Conservation (phyloP, 2,888 invertebrate species). For the Limenitis camilla region DNA sequence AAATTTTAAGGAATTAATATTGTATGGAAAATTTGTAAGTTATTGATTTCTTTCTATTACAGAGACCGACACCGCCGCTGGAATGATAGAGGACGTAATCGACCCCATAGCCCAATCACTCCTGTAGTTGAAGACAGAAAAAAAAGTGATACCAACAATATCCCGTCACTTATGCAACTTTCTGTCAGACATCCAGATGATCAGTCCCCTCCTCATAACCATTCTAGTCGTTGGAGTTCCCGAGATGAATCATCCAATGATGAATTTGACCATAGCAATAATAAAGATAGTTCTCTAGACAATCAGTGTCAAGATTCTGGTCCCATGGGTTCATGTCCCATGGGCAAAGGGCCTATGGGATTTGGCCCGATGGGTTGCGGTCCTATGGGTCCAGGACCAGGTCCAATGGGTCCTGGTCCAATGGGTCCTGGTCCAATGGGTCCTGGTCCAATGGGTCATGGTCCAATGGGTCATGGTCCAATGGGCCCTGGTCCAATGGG, state of each 20-base stretch:
- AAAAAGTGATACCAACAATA: conserved; percentile 39
- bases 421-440: conserved; percentile 33
- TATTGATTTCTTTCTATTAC: conserved; percentile 18
- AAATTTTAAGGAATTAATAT: not conserved
- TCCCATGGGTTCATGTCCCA: conserved; percentile 17
- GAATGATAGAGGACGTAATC: conserved; percentile 49
- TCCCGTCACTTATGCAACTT: conserved; percentile 58
- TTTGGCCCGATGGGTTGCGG: conserved; percentile 22
- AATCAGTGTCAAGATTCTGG: conserved; percentile 19
- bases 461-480: conserved; percentile 27
- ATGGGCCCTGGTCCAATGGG: conserved; percentile 28
- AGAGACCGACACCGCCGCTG: conserved; percentile 55
- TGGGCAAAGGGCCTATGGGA: conserved; percentile 24
- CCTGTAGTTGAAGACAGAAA: conserved; percentile 49
- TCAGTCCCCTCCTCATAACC: conserved; percentile 35
- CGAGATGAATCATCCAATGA: conserved; percentile 32
- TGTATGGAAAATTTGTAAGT: not conserved
- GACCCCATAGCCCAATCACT: conserved; percentile 46
- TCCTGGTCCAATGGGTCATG: conserved; percentile 22
- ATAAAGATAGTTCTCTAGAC: conserved; percentile 25
- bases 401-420: conserved; percentile 31
- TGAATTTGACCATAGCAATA: conserved; percentile 39
- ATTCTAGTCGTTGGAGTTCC: conserved; percentile 39
- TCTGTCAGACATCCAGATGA: conserved; percentile 48
- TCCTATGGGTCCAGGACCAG: conserved; percentile 19